Base-by-base conservation (phyloP, 2,888 invertebrate species). In the Bimastos eiseni region DNA sequence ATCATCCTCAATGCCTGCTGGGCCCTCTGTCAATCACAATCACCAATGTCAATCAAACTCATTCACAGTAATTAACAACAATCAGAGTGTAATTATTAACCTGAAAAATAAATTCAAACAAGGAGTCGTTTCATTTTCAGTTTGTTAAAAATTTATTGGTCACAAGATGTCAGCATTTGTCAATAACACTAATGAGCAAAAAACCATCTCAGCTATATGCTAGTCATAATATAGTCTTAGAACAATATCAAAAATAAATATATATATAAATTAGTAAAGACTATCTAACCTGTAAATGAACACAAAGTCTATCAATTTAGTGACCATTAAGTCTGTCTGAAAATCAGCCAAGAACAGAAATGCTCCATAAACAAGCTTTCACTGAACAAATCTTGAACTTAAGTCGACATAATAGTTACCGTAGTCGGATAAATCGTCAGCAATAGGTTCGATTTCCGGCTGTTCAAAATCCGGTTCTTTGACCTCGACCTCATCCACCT, bases 1-100 rank as follows among this genome's bases (percentile, higher is more conserved):
- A 37, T 91, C 91, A 34, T 90, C 90, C 38, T 91, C 91, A 2
- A 91, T 90, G 17, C 70, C 84, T 44, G 83, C 55, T 30, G 89
- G 49, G 44, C 90, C 90, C 34, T 90, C 91, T 84, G 84, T 36
- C 36, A 36, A 89, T 17, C 33, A 89, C 2, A 89, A 33, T 15
- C 38, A 89, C 38, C 19, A 44, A 37, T 21, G 5, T 89, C 33
- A 36, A 36, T 89, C 33, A 89, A 89, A 34, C 34, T 34, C 83
- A 90, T 21, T 30, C 19, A 37, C 34, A 41, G 4, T 24, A 44
- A 55, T 55, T 55, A 55, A 13, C 30, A 55, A 55, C 24, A 55
- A 55, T 30, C 55, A 55, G 4, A 55, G 30, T n/a, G n/a, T n/a
- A 3, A 44, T 44, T 44, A 30, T 55, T 24, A 55, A 55, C 55